phyloP scores from a whole-genome alignment of 1,140 invertebrate species.

The Eupristina koningsbergeri region DNA sequence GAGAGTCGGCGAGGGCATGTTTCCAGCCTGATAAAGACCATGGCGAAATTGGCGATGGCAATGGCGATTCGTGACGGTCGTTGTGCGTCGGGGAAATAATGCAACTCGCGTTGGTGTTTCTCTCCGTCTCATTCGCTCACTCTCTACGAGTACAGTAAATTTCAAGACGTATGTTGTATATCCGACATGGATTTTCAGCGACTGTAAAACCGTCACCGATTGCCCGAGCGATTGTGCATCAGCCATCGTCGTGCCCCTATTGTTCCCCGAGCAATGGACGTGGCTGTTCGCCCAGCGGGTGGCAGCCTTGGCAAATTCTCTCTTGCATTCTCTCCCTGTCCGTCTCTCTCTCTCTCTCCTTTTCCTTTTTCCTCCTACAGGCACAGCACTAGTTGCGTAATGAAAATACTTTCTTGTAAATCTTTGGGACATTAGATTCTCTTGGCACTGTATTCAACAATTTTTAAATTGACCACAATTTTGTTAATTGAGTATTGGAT shows the following conservation, averaged over 20 bases:
- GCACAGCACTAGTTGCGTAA: neutral
- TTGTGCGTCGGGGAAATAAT: conserved; percentile 24
- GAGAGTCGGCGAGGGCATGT: too few relatives aligned
- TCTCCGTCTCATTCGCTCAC: neutral
- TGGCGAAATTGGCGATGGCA: conserved; percentile 16
- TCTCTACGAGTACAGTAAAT: too few relatives aligned
- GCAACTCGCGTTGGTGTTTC: neutral
- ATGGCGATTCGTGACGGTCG: too few relatives aligned
- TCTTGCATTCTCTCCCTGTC: neutral
- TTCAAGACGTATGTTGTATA: neutral
- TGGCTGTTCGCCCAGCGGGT: conserved; percentile 7
- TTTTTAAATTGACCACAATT: neutral
- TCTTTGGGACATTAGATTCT: neutral
- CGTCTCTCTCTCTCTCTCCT: neutral
- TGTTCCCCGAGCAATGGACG: conserved; percentile 37
- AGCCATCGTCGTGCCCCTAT: neutral
- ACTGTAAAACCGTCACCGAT: conserved; percentile 46
- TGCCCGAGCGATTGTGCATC: conserved; percentile 14
- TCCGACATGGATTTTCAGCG: conserved; percentile 30
- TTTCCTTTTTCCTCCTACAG: neutral
- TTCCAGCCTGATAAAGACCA: too few relatives aligned
- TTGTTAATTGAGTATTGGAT: neutral
- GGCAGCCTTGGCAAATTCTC: conserved; percentile 2
- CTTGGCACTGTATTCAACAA: neutral
- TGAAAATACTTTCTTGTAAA: conserved; percentile 32